A percentile compares a stretch with the other conserved stretches of the same genome.
These are phyloP conservation scores for Seriola quinqueradiata DNA, from an alignment of 2,113 vertebrate genomes.

Conservation along the genomic window DNA sequence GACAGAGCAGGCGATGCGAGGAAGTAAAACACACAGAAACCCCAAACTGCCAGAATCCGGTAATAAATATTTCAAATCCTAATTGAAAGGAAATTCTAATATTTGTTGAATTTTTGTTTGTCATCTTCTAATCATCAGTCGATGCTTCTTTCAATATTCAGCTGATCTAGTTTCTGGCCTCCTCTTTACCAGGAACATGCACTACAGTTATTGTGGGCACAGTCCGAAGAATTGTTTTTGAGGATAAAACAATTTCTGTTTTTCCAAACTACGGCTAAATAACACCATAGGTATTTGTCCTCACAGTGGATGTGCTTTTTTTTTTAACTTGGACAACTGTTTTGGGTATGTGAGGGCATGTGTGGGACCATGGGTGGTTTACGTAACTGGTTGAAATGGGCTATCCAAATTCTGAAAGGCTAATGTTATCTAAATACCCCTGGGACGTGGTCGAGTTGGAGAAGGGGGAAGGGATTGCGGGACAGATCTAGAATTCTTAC, in stretches of 20 bases:
- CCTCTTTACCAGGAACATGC: slow-evolving; percentile 24
- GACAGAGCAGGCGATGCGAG: not conserved
- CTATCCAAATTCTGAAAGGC: slow-evolving; percentile 32
- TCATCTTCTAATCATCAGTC: not conserved
- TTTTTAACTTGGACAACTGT: not conserved
- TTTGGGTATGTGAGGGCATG: slow-evolving; percentile 34
- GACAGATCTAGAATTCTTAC: slow-evolving; percentile 47
- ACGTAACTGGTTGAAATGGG: slow-evolving; percentile 6
- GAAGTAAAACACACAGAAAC: not conserved
- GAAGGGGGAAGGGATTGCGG: not conserved
- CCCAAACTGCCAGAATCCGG: not conserved
- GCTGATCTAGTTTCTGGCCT: not conserved
- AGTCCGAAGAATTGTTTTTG: not conserved
- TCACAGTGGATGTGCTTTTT: not conserved
- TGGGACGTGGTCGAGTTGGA: not conserved
- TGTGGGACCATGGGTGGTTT: slow-evolving; percentile 21
- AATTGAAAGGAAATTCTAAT: not conserved
- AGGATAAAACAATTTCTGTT: not conserved
- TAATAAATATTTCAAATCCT: not conserved
- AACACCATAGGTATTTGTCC: not conserved
- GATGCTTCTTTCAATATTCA: not conserved
- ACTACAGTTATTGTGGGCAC: not conserved
- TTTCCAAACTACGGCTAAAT: not conserved
- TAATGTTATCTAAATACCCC: slow-evolving; percentile 45
- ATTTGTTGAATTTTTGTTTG: not conserved